Base-by-base conservation (phyloP, 2,797 vertebrate genomes). In the Lacerta agilis region DNA sequence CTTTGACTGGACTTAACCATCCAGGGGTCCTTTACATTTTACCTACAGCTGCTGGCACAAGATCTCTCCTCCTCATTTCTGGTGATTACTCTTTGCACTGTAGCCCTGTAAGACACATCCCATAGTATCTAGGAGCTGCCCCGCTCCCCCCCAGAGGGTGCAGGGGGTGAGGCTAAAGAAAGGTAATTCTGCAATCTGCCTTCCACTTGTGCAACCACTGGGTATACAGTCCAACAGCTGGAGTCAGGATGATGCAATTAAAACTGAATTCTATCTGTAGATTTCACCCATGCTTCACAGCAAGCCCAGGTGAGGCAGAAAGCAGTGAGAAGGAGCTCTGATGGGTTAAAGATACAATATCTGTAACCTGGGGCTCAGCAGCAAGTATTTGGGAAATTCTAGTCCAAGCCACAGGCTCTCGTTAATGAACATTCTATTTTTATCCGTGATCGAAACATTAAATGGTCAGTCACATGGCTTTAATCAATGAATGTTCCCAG, bases 381-480 rank as follows among this genome's bases (percentile, higher is more conserved):
- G 64, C 38, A 58, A 71, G 75, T 33, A n/a, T 61, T 58, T 79
- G 66, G 61, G 41, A 88, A 83, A 41, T 18, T 45, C 75, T 71
- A 82, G 36, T 71, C 75, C 71, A 78, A 83, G 64, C 25, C 69
- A 33, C 25, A 38, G 75, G 66, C 45, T 79, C 66, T 45, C 11
- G 18, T 79, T 88, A 79, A 79, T 58, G 66, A 79, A 36, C 1
- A 61, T 78, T 86, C 90, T 84, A 61, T 72, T 79, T 83, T 72
- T 88, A 79, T 61, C 45, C 27, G 27, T n/a, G 75, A 71, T 79
- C 64, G 29, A 78, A 78, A 55, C 69, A 8, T 80, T 76, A 79
- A 85, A n/a, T 85, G 85, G 90, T 84, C 69, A 20, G 82, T 82
- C 81, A 88, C 82, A 84, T 84, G 41, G 38, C 38, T 88, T 87